Base-by-base conservation (phyloP, 2,888 invertebrate species). In the Eremobia ochroleuca region DNA sequence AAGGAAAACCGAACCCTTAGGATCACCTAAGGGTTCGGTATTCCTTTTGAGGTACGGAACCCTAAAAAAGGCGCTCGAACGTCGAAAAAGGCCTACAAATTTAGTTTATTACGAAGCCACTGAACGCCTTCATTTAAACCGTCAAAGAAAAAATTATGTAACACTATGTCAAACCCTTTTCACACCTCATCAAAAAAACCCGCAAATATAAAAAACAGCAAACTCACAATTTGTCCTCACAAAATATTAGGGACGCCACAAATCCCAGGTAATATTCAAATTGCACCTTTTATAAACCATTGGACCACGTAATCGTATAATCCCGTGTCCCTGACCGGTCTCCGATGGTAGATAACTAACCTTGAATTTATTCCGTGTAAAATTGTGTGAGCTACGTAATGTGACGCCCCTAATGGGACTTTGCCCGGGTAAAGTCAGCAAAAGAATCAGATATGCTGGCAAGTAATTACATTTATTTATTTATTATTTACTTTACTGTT, bases 271-370 rank as follows among this genome's bases (percentile, higher is more conserved):
- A 37, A 79, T 76, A 73, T 79, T 77, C 55, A 83, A 81, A 83
- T 79, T 55, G 49, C 52, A 52, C 55, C 43, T 76, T 81, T 85
- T 72, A 70, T 49, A 55, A 52, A 40, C 46, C 73, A 80, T 67
- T 69, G 66, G 75, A 72, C 67, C 66, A 72, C 68, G 70, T 77
- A 85, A 87, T 85, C 78, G 55, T 46, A 74, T 85, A 85, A 88
- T 85, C 68, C 85, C 28, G 55, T 34, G 78, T 70, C 70, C 77
- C 69, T 73, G 72, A 49, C 73, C 74, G 68, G 28, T 62, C 37
- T 62, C 72, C 62, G 74, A 85, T 85, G 65, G 46, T n/a, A 79
- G 88, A 85, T 87, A 86, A 75, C 70, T 37, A 37, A 69, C 76
- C 68, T 73, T 73, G 61, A 72, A 81, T 87, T 81, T 82, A 85